Conservation (phyloP, 2,888 invertebrate genomes). For the Tetheella fluctuosa region DNA sequence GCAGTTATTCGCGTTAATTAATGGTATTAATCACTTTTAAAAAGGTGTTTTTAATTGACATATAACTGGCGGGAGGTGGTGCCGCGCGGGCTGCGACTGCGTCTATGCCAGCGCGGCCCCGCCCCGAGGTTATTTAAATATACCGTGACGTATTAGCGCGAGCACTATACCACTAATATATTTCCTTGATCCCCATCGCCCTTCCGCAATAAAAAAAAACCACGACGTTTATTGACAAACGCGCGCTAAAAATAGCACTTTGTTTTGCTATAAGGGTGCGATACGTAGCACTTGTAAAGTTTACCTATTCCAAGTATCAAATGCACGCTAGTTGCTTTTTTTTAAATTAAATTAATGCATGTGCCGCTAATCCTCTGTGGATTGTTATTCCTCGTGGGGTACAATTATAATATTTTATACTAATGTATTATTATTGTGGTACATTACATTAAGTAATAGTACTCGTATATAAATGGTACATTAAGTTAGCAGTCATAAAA, state of each 20-base stretch:
- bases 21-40: not conserved
- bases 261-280: conserved; percentile 39
- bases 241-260: conserved; percentile 50
- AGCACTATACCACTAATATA: conserved; percentile 46
- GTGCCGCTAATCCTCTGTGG: not conserved
- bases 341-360: not conserved
- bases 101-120: conserved; percentile 51
- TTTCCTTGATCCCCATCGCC: conserved; percentile 71
- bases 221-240: conserved; percentile 60
- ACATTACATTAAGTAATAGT: not conserved
- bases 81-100: conserved; percentile 66
- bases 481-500: too few species aligned
- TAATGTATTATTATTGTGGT: not conserved
- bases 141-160: conserved; percentile 58
- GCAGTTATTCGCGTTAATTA: too few species aligned
- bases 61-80: conserved; percentile 42
- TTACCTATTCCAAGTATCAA: not conserved
- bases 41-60: conserved; percentile 13
- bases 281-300: not conserved
- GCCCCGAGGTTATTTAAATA: conserved; percentile 69
- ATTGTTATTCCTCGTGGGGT: not conserved
- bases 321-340: not conserved
- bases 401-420: not conserved
- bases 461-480: too few species aligned
- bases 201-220: conserved; percentile 57